These are phyloP conservation scores for Parapsyche elsis DNA, from an alignment of 1,140 invertebrate species.

Conservation along the genomic window DNA sequence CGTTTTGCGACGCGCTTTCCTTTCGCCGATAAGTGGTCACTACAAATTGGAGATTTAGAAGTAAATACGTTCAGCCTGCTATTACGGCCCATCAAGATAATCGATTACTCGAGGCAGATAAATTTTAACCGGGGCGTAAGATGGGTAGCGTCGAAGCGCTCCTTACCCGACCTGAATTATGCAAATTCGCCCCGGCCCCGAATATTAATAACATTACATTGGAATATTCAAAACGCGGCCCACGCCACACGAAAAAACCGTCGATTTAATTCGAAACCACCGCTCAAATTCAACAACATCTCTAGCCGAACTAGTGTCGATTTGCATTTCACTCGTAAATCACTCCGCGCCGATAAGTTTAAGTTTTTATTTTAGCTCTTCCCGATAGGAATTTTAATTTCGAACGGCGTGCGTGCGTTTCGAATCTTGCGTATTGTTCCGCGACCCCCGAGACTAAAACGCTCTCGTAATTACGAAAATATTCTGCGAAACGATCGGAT, in stretches of 20 bases:
- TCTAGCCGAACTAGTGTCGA: neutral
- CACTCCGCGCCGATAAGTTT: neutral
- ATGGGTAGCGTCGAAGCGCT: conserved; percentile 25
- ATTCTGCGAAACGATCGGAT: neutral
- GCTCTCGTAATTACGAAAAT: conserved; percentile 14
- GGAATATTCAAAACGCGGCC: conserved; percentile 15
- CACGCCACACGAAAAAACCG: neutral
- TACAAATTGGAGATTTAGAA: conserved; percentile 41
- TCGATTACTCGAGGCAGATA: conserved; percentile 33
- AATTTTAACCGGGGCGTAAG: conserved; percentile 25
- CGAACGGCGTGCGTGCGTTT: neutral
- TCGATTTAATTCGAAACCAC: neutral
- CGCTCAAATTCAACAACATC: neutral
- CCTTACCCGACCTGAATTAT: conserved; percentile 31
- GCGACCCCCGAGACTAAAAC: neutral
- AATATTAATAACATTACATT: neutral
- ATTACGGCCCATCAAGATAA: conserved; percentile 35
- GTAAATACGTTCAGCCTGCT: conserved; percentile 17
- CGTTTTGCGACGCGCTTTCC: neutral
- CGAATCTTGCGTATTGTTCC: neutral
- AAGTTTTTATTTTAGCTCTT: neutral
- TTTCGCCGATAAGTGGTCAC: conserved; percentile 22
- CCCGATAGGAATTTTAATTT: neutral
- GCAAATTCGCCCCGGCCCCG: conserved; percentile 17
- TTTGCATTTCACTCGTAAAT: too few relatives aligned